Percentiles rank a stretch among this genome's conserved stretches.
Conservation (phyloP, 2,888 invertebrate species). For the Drosophila basisetae region DNA sequence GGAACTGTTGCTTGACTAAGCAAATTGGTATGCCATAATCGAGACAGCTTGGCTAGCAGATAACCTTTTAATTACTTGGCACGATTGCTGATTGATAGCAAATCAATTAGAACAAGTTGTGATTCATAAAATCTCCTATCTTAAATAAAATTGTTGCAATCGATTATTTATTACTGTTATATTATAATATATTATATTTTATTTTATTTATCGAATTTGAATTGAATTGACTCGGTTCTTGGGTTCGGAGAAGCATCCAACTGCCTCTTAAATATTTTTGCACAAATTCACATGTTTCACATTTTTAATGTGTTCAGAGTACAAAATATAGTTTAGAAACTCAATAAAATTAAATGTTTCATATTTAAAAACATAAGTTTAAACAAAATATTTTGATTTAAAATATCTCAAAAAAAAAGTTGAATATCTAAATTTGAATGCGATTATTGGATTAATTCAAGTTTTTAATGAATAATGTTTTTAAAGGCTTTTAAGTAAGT, state of each 20-base stretch:
- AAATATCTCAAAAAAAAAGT: neutral
- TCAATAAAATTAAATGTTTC: neutral
- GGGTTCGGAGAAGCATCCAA: neutral
- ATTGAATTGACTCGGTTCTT: neutral
- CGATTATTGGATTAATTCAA: neutral
- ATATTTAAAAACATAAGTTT: neutral
- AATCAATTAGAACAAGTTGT: neutral
- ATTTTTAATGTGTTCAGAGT: neutral
- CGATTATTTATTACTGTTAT: neutral
- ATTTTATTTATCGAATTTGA: neutral
- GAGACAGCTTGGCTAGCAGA: neutral
- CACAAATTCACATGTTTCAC: neutral
- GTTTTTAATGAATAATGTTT: neutral
- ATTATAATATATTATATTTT: neutral
- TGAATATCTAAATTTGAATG: accelerated
- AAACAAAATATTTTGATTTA: neutral
- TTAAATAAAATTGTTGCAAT: neutral
- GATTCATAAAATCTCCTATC: neutral
- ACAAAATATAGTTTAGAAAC: neutral
- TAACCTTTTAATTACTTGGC: neutral
- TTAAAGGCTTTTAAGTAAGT: neutral
- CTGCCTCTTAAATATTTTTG: neutral
- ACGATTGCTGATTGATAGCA: neutral
- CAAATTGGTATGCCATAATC: neutral
- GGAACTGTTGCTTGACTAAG: neutral